Evolutionary conservation across 1,140 invertebrate species (phyloP).

Genomic region (Capitella teleta): DNA sequence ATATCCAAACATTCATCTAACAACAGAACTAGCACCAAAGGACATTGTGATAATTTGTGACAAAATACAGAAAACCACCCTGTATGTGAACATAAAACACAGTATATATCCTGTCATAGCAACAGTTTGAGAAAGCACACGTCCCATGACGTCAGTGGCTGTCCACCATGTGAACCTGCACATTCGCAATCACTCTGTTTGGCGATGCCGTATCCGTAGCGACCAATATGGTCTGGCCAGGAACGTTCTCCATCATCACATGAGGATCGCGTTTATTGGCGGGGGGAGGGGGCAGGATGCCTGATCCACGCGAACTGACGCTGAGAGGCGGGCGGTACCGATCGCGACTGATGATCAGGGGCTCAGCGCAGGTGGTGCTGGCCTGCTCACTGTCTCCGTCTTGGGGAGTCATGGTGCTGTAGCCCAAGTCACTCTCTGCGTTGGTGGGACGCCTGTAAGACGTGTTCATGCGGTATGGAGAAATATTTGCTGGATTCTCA

Average conservation of each 20-base stretch:
- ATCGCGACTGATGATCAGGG: conserved; percentile 44
- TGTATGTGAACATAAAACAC: too few relatives aligned
- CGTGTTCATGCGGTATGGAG: conserved; percentile 75
- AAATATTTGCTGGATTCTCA: conserved; percentile 55
- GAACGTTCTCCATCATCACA: conserved; percentile 36
- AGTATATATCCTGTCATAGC: too few relatives aligned
- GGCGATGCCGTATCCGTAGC: too few relatives aligned
- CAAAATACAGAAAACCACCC: too few relatives aligned
- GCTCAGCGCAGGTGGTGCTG: conserved; percentile 49
- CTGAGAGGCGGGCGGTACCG: conserved; percentile 22
- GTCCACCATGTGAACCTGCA: conserved; percentile 65
- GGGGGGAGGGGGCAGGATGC: conserved; percentile 26
- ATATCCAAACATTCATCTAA: too few relatives aligned
- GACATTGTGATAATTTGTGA: too few relatives aligned
- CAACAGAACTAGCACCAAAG: too few relatives aligned
- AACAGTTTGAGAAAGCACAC: too few relatives aligned
- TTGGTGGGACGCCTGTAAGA: conserved; percentile 61
- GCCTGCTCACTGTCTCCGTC: conserved; percentile 66
- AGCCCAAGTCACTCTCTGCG: conserved; percentile 77
- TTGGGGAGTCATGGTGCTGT: conserved; percentile 87
- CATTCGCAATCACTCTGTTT: conserved; percentile 67
- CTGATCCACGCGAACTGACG: conserved; percentile 24
- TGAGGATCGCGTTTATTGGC: conserved; percentile 15
- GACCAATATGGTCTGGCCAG: conserved; percentile 32
- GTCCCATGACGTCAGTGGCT: conserved; percentile 35